Evolutionary conservation across 2,113 vertebrate species (phyloP), one percentile per base, ranked within the genome.

Genomic region (Lampris incognitus): DNA sequence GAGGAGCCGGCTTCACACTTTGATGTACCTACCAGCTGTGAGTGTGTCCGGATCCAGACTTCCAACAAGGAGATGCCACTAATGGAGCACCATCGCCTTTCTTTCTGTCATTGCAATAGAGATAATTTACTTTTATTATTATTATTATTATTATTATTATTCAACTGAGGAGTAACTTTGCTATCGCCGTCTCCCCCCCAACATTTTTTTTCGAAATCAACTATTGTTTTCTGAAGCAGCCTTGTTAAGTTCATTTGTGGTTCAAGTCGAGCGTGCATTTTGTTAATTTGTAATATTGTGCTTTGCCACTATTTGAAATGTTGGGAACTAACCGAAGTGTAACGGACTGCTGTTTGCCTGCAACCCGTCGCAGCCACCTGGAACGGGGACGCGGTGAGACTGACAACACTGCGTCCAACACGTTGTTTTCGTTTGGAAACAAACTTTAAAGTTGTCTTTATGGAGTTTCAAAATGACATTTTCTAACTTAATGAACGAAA

Each of bases 391-490:
- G 36, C 40, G 2, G 39, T 37, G 11, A 44, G 46, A 64, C 65
- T 66, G 70, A 68, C 41, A 39, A 69, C 66, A 24, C 8, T 4
- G 61, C 44, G 62, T 1, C n/a, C 4, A 63, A 9, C 69, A 66
- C 59, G 1, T 46, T 44, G 61, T 80, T 75, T 73, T 74, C 52
- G 24, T 9, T 13, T 56, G 75, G 58, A 77, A 85, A 85, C 81
- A 71, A 76, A n/a, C 66, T 81, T 59, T 78, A 72, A 93, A 89
- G 58, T 90, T 90, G 62, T 92, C 91, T 94, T 89, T 87, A 95
- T 94, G 93, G 93, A 89, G 87, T 86, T 89, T 90, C 81, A 94
- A 94, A 94, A 99, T 99, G 98, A 96, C 95, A 92, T 94, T 94
- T 89, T 89, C 92, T 72, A 95, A 94, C 80, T 92, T 92, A 84